Base-by-base conservation (phyloP, 2,888 invertebrate genomes). In the Apamea monoglypha region DNA sequence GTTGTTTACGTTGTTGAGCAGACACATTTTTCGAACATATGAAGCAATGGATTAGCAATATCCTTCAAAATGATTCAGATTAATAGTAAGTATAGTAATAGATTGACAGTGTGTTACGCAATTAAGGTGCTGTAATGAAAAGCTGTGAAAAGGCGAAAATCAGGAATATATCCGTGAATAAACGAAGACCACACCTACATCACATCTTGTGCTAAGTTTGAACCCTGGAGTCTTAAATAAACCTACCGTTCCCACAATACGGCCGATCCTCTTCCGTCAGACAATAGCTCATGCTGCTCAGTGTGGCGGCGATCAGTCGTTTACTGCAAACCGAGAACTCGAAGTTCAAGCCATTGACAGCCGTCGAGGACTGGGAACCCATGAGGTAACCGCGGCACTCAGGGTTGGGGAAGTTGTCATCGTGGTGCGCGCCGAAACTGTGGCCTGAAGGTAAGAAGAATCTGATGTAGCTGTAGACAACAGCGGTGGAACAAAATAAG, bases 381-480 rank as follows among this genome's bases (percentile, higher is more conserved):
- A 97, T 97, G 47, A 97, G 91, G 90, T 94, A 94, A 1, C 96
- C 97, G 0, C 91, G 92, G 85, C 97, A 97, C 47, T 95, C 94
- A 0, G 91, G 91, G 79, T 94, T 93, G 0, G 96, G 95, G 89
- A 95, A 96, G 87, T 95, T 94, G 76, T 96, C 96, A 88, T 97
- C 97, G 90, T 97, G 97, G 82, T 96, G 95, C 0, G 97, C 96
- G 4, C 97, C 97, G 85, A 97, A 97, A 90, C 97, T 97, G 90
- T 97, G 97, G 0, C 97, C 97, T 96, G 88, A 2, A 12, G 10
- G 12, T 16, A 3, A n/a, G 50, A 50, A 53, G 40, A 67, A 40
- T 8, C 25, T 40, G 67, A 66, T 67, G 8, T 36, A 36, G 36
- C 21, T 32, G 21, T 25, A 16, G 53, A 53, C 2, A 14, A 32